Base-by-base conservation (phyloP, 23 tunicate genomes). In the Trididemnum nubilum region DNA sequence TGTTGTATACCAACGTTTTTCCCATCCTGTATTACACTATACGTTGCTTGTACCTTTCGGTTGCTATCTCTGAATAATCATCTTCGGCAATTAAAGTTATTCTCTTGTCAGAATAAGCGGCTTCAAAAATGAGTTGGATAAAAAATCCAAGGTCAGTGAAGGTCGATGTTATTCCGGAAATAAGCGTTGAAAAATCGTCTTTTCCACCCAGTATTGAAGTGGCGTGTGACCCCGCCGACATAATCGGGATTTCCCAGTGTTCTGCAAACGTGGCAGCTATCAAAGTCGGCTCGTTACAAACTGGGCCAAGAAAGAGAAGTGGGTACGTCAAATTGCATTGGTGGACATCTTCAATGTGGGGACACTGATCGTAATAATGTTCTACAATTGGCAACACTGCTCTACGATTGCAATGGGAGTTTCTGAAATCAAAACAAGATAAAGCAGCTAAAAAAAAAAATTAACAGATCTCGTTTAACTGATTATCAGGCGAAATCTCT, bases 221-320 rank as follows among this genome's bases (percentile, higher is more conserved):
- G 12, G 85, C 89, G 9, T 78, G 90, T 4, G 97, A 67, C 1
- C 97, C 97, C 0, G 85, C 76, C 18, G 97, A 72, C 3, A 91
- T 91, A 9, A 85, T 21, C n/a, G 97, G 97, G 5, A 91, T 77
- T 38, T 81, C 80, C 97, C 97, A 91, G 24, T 40, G 50, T 34
- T 67, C 84, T n/a, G 97, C 97, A 49, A 91, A 85, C 35, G 81
- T 51, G 7, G 90, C 84, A 2, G 85, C 90, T 27, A 77, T 58
- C 23, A 81, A 35, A 0, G 97, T 70, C 0, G 97, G 87, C 9
- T 66, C 84, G 81, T 85, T 91, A 80, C 97, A 91, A 7, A 77
- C 90, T 9, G 97, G 97, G 26, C 97, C 97, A 44, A 91, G 67
- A 65, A 91, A 38, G 44, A 77, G 63, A 18, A 85, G 19, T 0